Evolutionary conservation across 1,140 invertebrate genomes (phyloP), one percentile per base, ranked within the genome.

Genomic region (Hetaerina americana): DNA sequence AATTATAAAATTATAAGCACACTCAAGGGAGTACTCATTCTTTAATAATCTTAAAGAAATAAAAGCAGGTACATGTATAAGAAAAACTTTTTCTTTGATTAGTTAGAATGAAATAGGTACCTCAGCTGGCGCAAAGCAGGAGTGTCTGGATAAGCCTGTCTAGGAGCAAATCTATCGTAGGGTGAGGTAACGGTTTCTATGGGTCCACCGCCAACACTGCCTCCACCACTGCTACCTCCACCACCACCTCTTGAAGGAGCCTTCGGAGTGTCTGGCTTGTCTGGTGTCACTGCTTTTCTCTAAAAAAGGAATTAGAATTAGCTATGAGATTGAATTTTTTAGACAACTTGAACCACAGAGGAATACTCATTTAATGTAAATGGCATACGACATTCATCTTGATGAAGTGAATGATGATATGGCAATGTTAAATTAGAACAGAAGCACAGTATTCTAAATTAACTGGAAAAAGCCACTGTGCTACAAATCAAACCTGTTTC

Each of bases 121-220:
- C 83, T 84, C 0, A 98, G 82, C 78, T 97, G 94, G 27, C 95
- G 84, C 27, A 98, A 80, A 1, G 96, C 95, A 3, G 95, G 95
- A 0, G 95, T 97, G 78, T 98, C 96, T 0, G 89, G 87, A 78
- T 94, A 96, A 0, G 84, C 85, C 18, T 87, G 85, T 24, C 90
- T 79, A 68, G 88, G 86, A 25, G 82, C 83, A 75, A 90, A 92
- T 74, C 93, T 84, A 73, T 95, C 93, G 76, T 92, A 92, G 0
- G 90, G 90, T 0, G 89, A 91, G 0, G 88, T 86, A 40, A 91
- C 87, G 1, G 87, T 89, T 78, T 92, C 90, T 66, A 91, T 82
- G 1, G 88, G 88, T 57, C 40, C 40, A 57, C 40, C 40, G 22
- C 40, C 24, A 57, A 57, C 40, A 57, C 40, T 57, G 3, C 24